These are phyloP conservation scores for Sorex maritimensis DNA, from an alignment of 2,797 vertebrate species.

Conservation along the genomic window DNA sequence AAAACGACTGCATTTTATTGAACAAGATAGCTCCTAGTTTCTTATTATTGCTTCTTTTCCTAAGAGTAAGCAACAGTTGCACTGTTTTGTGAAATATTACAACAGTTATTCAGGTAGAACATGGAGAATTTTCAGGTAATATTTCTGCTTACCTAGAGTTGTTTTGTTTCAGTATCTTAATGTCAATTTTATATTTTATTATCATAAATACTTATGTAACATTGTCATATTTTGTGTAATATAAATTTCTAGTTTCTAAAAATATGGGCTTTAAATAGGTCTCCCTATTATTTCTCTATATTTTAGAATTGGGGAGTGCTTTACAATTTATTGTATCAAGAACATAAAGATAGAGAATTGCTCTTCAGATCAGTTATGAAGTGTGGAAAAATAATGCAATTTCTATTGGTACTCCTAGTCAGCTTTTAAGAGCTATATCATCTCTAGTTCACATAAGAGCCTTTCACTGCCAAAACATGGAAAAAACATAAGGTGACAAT, in stretches of 20 bases:
- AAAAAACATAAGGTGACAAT: too few species aligned
- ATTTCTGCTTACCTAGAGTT: background rate
- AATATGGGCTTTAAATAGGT: background rate
- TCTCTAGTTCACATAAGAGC: background rate
- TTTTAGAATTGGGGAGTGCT: background rate
- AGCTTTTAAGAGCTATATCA: background rate
- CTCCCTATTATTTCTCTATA: background rate
- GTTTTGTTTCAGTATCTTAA: background rate
- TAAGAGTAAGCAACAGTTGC: background rate
- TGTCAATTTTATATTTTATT: slow-evolving; percentile 27
- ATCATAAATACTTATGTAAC: background rate
- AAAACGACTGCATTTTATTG: background rate
- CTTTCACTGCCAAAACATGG: background rate
- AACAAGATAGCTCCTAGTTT: background rate
- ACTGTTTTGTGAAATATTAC: background rate
- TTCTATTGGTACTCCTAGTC: background rate
- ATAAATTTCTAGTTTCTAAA: background rate
- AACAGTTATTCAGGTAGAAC: background rate
- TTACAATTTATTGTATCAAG: background rate
- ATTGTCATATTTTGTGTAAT: background rate
- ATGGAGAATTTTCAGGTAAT: background rate
- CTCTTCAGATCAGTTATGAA: background rate
- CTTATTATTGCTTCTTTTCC: background rate
- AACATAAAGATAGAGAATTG: background rate
- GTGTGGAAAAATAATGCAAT: background rate